Evolutionary conservation across 2,797 vertebrate species (phyloP).

Genomic region (Sus cebifrons): DNA sequence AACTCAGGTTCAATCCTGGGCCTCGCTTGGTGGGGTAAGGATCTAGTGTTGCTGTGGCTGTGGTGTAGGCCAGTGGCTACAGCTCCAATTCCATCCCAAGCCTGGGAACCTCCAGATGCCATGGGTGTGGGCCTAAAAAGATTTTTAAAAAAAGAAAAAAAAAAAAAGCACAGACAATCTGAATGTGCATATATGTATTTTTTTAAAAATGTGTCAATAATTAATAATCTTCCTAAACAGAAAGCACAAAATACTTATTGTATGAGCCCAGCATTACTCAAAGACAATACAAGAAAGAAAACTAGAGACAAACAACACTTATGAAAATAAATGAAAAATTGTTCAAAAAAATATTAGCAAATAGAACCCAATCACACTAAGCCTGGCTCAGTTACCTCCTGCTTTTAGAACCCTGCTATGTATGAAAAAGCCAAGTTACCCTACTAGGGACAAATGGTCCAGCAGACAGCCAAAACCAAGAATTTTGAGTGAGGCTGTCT

Average conservation of each 20-base stretch:
- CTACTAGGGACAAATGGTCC: neutral
- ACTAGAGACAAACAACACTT: neutral
- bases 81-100: too few species aligned
- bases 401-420: neutral
- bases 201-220: neutral
- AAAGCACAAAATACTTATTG: neutral
- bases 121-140: too few species aligned
- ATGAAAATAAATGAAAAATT: neutral
- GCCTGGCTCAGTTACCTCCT: neutral
- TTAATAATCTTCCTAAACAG: neutral
- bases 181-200: neutral
- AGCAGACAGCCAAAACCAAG: neutral
- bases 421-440: neutral
- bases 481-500: neutral
- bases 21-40: too few species aligned
- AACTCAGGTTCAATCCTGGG: too few species aligned
- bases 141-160: too few species aligned
- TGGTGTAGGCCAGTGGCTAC: too few species aligned
- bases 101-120: too few species aligned
- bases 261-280: neutral
- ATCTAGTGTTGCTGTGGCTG: too few species aligned
- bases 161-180: neutral
- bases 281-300: neutral
- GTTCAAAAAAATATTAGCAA: neutral
- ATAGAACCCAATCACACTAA: neutral